phyloP scores from a whole-genome alignment of 1,140 invertebrate species.

The Ctenoplectra terminalis region DNA sequence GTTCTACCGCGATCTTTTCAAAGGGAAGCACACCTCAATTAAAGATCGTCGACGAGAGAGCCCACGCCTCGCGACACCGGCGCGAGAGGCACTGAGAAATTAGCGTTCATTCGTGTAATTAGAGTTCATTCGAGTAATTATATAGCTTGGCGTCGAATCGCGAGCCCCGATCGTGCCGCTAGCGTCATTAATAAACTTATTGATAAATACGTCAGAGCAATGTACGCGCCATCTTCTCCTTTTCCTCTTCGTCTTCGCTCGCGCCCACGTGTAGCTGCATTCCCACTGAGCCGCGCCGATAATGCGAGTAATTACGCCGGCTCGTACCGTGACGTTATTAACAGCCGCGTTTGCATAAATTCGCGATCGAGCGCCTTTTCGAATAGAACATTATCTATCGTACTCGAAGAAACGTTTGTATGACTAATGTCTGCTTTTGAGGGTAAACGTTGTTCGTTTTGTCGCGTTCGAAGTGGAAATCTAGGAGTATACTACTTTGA shows the following conservation, averaged over 20 bases:
- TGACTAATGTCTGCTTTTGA: background rate
- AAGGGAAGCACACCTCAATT: background rate
- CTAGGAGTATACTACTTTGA: too few species aligned
- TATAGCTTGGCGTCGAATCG: constrained; percentile 4
- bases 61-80: background rate
- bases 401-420: too few species aligned
- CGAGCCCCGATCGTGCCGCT: background rate
- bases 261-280: constrained; percentile 26
- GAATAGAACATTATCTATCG: background rate
- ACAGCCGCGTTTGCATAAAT: constrained; percentile 31
- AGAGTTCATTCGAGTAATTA: constrained; percentile 6
- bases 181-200: constrained; percentile 53
- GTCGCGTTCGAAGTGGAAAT: too few species aligned
- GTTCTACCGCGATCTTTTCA: background rate
- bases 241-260: background rate
- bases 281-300: constrained; percentile 9
- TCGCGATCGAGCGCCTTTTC: background rate
- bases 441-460: too few species aligned
- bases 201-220: constrained; percentile 53
- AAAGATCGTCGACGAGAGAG: background rate
- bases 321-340: background rate
- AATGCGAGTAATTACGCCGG: constrained; percentile 41
- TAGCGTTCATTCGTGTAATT: constrained; percentile 8
- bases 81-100: background rate
- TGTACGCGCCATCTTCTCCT: background rate